phyloP scores from a whole-genome alignment of 2,888 invertebrate species.

The Alviniconcha strummeri region DNA sequence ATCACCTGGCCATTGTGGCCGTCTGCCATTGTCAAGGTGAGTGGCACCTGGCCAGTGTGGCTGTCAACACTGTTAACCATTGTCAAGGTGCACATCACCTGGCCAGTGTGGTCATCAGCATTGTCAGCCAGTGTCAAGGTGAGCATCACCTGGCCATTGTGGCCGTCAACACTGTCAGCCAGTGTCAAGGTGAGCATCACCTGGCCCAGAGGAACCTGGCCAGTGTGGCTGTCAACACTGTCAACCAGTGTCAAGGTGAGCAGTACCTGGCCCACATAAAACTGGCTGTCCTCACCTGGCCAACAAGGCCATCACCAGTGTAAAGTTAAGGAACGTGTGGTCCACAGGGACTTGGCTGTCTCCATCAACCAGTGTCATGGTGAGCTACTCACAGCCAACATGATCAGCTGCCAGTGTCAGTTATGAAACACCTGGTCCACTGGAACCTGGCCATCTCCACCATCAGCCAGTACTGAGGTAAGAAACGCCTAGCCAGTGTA shows the following conservation, averaged over 20 bases:
- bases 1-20: conserved; percentile 36
- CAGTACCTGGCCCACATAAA: conserved; percentile 38
- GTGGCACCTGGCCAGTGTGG: conserved; percentile 37
- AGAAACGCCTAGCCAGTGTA: conserved; percentile 35
- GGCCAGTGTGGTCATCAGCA: conserved; percentile 41
- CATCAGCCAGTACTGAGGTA: conserved; percentile 54
- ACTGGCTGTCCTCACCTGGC: conserved; percentile 14
- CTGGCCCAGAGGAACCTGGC: conserved; percentile 36
- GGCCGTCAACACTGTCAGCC: conserved; percentile 44
- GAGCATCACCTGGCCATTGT: conserved; percentile 35
- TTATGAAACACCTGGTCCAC: conserved; percentile 49
- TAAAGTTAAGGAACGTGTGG: conserved; percentile 52
- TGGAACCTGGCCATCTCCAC: conserved; percentile 34
- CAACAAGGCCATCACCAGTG: conserved; percentile 44
- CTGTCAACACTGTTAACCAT: conserved; percentile 46
- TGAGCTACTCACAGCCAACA: conserved; percentile 36
- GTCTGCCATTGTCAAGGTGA: not conserved
- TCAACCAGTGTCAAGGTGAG: conserved; percentile 54
- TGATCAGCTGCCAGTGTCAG: conserved; percentile 49
- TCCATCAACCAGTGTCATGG: conserved; percentile 54
- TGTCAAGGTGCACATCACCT: conserved; percentile 52
- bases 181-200: conserved; percentile 52
- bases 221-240: conserved; percentile 43
- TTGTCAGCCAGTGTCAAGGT: conserved; percentile 55
- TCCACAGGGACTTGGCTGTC: conserved; percentile 28